Conservation (phyloP, 2,113 vertebrate genomes). For the Sylvietta virens region DNA sequence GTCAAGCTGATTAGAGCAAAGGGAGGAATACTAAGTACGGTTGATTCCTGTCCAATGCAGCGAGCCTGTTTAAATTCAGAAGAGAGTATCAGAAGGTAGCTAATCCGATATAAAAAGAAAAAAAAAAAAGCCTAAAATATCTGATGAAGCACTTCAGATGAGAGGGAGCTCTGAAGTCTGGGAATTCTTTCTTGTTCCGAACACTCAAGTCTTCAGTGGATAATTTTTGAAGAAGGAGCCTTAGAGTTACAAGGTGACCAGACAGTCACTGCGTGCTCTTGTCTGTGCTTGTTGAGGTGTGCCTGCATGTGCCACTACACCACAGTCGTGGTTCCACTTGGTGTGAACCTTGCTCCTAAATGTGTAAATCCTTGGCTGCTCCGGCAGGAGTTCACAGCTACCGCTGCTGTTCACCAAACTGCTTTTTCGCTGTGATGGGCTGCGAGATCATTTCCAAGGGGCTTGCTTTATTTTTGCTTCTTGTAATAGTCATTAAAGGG, state of each 20-base stretch:
- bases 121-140: not conserved
- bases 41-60: not conserved
- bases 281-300: not conserved
- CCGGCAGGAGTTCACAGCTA: not conserved
- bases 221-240: not conserved
- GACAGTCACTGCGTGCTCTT: not conserved
- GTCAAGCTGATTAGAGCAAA: conserved; percentile 24
- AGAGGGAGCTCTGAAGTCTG: not conserved
- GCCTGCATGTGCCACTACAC: not conserved
- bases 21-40: not conserved
- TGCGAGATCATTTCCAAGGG: not conserved
- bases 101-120: not conserved
- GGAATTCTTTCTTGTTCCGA: not conserved
- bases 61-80: not conserved
- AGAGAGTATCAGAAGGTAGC: not conserved
- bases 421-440: accelerated
- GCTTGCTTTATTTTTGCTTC: not conserved
- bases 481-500: not conserved
- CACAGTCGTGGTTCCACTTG: accelerated
- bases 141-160: not conserved
- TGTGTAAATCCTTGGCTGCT: not conserved
- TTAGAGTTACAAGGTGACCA: not conserved
- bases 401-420: accelerated
- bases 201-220: not conserved
- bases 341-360: not conserved